These are phyloP conservation scores for Caenorhabditis angaria DNA, from an alignment of 2,888 invertebrate genomes.

Conservation along the genomic window DNA sequence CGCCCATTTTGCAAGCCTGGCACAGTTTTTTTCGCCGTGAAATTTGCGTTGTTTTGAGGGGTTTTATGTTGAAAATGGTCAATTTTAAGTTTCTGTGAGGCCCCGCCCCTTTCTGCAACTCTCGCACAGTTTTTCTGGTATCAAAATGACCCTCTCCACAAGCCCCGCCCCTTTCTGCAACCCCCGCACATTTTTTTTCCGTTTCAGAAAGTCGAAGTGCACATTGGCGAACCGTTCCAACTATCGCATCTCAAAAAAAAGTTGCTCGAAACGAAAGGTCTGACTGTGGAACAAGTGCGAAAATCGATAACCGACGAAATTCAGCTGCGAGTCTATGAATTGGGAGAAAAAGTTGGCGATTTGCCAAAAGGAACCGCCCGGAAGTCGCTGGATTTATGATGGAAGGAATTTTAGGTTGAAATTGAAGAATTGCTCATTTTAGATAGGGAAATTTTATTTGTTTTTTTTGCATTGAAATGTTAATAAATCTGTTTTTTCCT, in stretches of 20 bases:
- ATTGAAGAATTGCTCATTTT: too few species aligned
- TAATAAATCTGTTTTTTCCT: too few species aligned
- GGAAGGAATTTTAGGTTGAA: too few species aligned
- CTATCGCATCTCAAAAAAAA: conserved; percentile 39
- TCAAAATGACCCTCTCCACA: too few species aligned
- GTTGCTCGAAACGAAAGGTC: conserved; percentile 8
- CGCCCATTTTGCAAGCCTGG: too few species aligned
- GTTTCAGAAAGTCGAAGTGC: conserved; percentile 58
- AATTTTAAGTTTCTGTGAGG: conserved; percentile 12
- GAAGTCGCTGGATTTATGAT: conserved; percentile 3
- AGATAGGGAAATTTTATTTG: too few species aligned
- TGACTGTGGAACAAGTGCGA: conserved; percentile 51
- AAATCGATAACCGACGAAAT: conserved; percentile 65
- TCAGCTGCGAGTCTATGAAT: conserved; percentile 55
- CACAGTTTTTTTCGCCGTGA: neutral
- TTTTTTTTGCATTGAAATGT: conserved; percentile 9
- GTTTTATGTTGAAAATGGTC: neutral
- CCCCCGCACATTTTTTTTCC: too few species aligned
- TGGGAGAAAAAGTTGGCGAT: conserved; percentile 54
- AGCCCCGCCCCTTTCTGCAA: neutral
- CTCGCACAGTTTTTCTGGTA: neutral
- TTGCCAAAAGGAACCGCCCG: conserved; percentile 38
- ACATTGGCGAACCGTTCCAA: conserved; percentile 62
- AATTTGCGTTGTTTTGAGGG: conserved; percentile 5
- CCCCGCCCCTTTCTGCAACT: neutral